Evolutionary conservation across 1,140 invertebrate species (phyloP).

Genomic region (Cyclargus thomasi): DNA sequence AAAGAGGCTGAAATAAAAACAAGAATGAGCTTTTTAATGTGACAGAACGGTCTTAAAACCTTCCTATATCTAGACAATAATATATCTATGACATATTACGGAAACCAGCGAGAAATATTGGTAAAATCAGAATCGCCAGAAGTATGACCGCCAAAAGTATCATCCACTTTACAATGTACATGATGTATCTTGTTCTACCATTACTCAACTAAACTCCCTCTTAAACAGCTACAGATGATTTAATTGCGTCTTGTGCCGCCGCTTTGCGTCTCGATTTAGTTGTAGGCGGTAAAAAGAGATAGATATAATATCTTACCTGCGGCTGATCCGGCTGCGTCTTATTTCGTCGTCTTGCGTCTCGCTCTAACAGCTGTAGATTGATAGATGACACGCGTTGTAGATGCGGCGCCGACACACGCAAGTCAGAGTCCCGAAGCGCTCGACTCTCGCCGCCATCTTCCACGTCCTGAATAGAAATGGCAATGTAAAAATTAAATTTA

Average conservation of each 20-base stretch:
- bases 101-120: too few species aligned
- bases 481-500: neutral
- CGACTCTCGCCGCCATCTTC: constrained; percentile 83
- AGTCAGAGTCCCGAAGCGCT: constrained; percentile 86
- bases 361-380: constrained; percentile 84
- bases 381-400: constrained; percentile 88
- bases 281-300: neutral
- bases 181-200: too few species aligned
- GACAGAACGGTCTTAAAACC: too few species aligned
- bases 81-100: too few species aligned
- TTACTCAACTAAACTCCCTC: too few species aligned
- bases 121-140: too few species aligned
- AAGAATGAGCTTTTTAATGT: neutral
- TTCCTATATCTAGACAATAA: too few species aligned
- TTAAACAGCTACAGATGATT: too few species aligned
- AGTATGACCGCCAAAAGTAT: too few species aligned
- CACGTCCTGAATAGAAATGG: constrained; percentile 50
- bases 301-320: constrained; percentile 42
- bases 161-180: too few species aligned
- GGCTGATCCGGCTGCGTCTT: constrained; percentile 77
- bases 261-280: too few species aligned
- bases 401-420: constrained; percentile 86
- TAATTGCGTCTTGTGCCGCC: too few species aligned
- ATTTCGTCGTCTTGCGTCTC: constrained; percentile 81
- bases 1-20: constrained; percentile 50